Evolutionary conservation across 2,888 invertebrate species (phyloP).

Genomic region (Chorisops tibialis): DNA sequence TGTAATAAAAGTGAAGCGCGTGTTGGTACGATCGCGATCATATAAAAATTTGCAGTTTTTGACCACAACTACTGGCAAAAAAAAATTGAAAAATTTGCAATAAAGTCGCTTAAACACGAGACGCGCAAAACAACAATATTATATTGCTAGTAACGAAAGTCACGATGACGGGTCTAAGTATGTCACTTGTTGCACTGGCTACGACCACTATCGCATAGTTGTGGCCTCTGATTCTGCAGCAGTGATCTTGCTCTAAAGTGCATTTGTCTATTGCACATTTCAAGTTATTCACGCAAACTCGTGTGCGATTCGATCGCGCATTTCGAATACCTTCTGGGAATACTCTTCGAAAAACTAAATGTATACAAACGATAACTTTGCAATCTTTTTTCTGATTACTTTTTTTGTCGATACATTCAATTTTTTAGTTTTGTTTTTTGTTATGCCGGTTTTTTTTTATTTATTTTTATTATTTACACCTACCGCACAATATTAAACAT

Average conservation of each 20-base stretch:
- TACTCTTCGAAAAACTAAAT: too few relatives aligned
- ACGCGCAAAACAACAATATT: not conserved
- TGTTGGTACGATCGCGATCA: too few relatives aligned
- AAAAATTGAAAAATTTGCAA: too few relatives aligned
- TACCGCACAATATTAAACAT: too few relatives aligned
- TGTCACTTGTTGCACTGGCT: slow-evolving; percentile 20
- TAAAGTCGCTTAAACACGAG: not conserved
- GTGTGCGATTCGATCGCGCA: slow-evolving; percentile 8
- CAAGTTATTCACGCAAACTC: slow-evolving; percentile 6
- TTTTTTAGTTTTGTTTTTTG: too few relatives aligned
- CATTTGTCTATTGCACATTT: slow-evolving; percentile 14
- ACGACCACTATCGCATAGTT: not conserved
- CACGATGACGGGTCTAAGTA: slow-evolving; percentile 17
- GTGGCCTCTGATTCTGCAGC: not conserved
- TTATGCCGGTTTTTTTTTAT: too few relatives aligned
- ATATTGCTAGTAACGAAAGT: not conserved
- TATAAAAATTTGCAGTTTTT: too few relatives aligned
- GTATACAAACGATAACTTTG: not conserved
- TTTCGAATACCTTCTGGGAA: not conserved
- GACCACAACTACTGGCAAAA: too few relatives aligned
- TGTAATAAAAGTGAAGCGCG: too few relatives aligned
- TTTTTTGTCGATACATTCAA: too few relatives aligned
- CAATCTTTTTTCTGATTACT: too few relatives aligned
- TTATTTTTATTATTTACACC: too few relatives aligned
- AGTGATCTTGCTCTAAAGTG: not conserved